phyloP scores from a whole-genome alignment of 2,113 vertebrate genomes.

The Anarrhichthys ocellatus region DNA sequence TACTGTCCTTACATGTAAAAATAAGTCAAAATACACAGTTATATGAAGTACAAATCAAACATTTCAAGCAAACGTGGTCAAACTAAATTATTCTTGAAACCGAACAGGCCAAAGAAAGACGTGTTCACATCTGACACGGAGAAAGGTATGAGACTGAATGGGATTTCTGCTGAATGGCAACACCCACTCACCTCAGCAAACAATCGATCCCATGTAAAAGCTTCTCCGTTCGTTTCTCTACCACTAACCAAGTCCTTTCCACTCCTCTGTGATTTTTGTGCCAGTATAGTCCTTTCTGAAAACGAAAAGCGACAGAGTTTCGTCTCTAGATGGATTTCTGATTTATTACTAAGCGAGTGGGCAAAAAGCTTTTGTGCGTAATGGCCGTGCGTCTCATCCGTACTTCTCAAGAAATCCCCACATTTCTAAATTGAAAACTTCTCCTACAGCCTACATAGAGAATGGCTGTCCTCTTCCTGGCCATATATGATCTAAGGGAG shows the following conservation, averaged over 20 bases:
- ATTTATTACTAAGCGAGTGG: slow-evolving; percentile 21
- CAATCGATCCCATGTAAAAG: slow-evolving; percentile 84
- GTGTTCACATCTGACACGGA: slow-evolving; percentile 33
- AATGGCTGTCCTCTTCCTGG: slow-evolving; percentile 87
- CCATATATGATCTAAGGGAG: slow-evolving; percentile 93
- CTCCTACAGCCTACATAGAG: slow-evolving; percentile 62
- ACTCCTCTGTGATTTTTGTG: slow-evolving; percentile 43
- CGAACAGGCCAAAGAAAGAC: slow-evolving; percentile 18
- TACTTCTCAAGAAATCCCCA: slow-evolving; percentile 37
- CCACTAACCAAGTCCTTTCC: slow-evolving; percentile 46
- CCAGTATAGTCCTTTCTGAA: slow-evolving; percentile 46
- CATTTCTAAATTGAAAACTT: slow-evolving; percentile 44
- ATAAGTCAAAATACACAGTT: neutral
- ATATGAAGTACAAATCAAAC: neutral
- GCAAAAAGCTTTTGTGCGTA: slow-evolving; percentile 31
- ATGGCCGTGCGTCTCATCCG: slow-evolving; percentile 45
- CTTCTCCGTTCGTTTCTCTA: slow-evolving; percentile 66
- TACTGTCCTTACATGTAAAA: neutral
- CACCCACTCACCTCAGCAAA: slow-evolving; percentile 93
- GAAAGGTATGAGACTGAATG: slow-evolving; percentile 72
- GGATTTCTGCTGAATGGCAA: slow-evolving; percentile 85
- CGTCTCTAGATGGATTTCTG: slow-evolving; percentile 19
- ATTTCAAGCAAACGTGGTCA: neutral
- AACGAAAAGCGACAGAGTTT: slow-evolving; percentile 40
- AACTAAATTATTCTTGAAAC: neutral